Evolutionary conservation across 2,797 vertebrate species (phyloP), one percentile per base, ranked within the genome.

Genomic region (Enteromius afrohamiltoni): DNA sequence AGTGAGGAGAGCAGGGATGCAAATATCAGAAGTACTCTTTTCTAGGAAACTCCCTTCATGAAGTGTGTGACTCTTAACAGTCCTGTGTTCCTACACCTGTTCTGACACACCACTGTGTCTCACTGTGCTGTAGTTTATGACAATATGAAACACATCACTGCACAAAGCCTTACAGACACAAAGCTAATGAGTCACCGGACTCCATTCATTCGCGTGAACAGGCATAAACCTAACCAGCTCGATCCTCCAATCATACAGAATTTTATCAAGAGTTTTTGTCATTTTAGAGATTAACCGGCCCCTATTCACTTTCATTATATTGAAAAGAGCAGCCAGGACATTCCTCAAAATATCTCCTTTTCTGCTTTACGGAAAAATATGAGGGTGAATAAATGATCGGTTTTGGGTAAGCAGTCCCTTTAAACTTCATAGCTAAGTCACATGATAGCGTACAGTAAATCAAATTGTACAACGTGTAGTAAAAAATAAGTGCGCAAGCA

Each of bases 1-100:
- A n/a, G 16, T 40, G 7, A 51, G 49, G 23, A 68, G 45, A 49
- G 7, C 29, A 62, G 26, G 6, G 37, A 77, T 77, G 81, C 73
- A 83, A 82, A 77, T 77, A 74, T 64, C 80, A 45, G 3, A 26
- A 64, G 19, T 6, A 31, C 60, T 49, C 34, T 31, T 53, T 82
- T 49, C 31, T 23, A 29, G 37, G 79, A 42, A 74, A 55, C 19
- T 40, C 34, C 62, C 37, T 58, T 42, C 34, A 45, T 64, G n/a
- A 21, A 74, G 65, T 17, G 17, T 49, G 40, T 49, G 55, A 62
- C 40, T 31, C 6, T 40, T 45, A 58, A 70, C 23, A 16, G 65
- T 58, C 34, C 4, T 3, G 40, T 62, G 69, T n/a, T 51, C 21
- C 7, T 74, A 82, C 80, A 64, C 29, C 31, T 67, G 80, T 76